A percentile compares a stretch with the other conserved stretches of the same genome.
Conservation (phyloP, 2,888 invertebrate genomes). For the Scaptomyza cyrtandrae region DNA sequence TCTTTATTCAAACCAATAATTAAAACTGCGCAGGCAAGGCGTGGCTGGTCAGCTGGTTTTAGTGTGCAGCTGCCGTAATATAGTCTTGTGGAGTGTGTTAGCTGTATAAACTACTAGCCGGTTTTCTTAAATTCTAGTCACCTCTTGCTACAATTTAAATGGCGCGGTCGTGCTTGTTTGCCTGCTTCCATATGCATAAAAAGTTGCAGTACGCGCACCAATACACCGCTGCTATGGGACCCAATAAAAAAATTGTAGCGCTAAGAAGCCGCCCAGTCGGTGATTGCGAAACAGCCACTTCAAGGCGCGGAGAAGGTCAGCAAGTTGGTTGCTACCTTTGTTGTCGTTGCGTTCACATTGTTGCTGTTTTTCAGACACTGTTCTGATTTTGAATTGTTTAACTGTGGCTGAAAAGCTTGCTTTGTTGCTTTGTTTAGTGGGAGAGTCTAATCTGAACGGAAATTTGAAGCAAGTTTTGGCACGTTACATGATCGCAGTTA, state of each 20-base stretch:
- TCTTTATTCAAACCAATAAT: neutral
- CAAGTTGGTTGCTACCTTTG: constrained; percentile 63
- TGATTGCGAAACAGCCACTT: constrained; percentile 69
- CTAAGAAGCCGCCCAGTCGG: constrained; percentile 58
- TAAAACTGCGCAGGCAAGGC: constrained; percentile 23
- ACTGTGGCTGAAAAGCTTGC: constrained; percentile 19
- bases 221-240: constrained; percentile 17
- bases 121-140: constrained; percentile 62
- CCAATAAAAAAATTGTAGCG: constrained; percentile 48
- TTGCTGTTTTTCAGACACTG: constrained; percentile 47
- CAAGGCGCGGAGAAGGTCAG: constrained; percentile 71
- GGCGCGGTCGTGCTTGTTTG: constrained; percentile 41
- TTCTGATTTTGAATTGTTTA: constrained; percentile 58
- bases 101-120: constrained; percentile 34
- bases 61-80: constrained; percentile 34
- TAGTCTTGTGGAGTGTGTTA: constrained; percentile 16
- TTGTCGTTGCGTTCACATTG: constrained; percentile 56
- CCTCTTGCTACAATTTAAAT: constrained; percentile 64
- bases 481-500: neutral
- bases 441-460: constrained; percentile 39
- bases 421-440: constrained; percentile 41
- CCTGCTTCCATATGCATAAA: constrained; percentile 48
- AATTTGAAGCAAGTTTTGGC: constrained; percentile 14
- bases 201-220: constrained; percentile 26
- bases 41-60: constrained; percentile 30